Evolutionary conservation across 2,113 vertebrate species (phyloP), one percentile per base, ranked within the genome.

Genomic region (Psettodes erumei): DNA sequence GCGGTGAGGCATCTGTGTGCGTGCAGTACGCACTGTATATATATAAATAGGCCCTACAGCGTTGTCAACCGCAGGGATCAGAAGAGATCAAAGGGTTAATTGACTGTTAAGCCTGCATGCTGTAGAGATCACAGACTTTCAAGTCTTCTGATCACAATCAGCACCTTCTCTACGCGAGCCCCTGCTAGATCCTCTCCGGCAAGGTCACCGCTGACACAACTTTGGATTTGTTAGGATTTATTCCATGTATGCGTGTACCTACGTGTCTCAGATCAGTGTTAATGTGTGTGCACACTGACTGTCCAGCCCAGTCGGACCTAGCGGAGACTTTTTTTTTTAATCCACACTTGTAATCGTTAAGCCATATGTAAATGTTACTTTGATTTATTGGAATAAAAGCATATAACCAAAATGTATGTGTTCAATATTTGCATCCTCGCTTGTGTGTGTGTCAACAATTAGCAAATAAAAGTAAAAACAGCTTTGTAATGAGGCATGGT

Each of bases 81-180:
- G 47, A 64, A 6, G 13, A 37, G 75, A 83, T 88, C 81, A 86
- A 67, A 64, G 77, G 83, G 84, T 88, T 92, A 91, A 91, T 88
- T 75, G 80, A 74, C 69, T 79, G 79, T 77, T 82, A 77, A 88
- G 83, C 81, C 54, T 73, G 47, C 30, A 56, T 51, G 77, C 75
- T 88, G 66, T 48, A 3, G 48, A 69, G 66, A 87, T 87, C 81
- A 90, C 74, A 89, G 55, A 71, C 60, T 64, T 77, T 60, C 10
- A 72, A 72, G 50, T 38, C 54, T 47, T 73, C 62, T 0, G 81
- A 91, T 88, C 64, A 63, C 79, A 84, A 87, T 90, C 83, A 61
- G 35, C 43, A 59, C 61, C 56, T 86, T 71, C 56, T 73, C 6
- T 28, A 50, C 3, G 25, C n/a, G 18, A 62, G 42, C 71, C 0